Evolutionary conservation across 2,113 vertebrate genomes (phyloP).

Genomic region (Nannospalax galili): DNA sequence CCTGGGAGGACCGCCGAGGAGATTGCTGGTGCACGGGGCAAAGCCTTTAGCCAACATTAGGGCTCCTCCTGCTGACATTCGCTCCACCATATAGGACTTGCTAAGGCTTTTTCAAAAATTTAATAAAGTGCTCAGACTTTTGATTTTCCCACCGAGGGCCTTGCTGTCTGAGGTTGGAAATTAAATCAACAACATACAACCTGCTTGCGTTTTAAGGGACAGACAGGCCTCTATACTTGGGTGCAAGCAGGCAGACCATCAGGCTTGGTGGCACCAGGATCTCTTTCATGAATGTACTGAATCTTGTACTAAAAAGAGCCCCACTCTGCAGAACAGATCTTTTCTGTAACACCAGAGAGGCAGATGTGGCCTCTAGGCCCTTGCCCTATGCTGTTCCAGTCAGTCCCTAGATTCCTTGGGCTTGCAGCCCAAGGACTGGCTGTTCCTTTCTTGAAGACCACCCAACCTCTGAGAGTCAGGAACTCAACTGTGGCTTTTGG

Average conservation of each 20-base stretch:
- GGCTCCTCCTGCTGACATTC: slow-evolving; percentile 81
- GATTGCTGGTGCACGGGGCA: slow-evolving; percentile 72
- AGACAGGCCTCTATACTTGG: slow-evolving; percentile 74
- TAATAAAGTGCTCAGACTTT: slow-evolving; percentile 86
- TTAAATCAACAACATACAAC: slow-evolving; percentile 84
- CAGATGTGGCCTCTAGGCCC: not conserved
- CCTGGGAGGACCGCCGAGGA: slow-evolving; percentile 80
- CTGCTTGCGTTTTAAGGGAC: slow-evolving; percentile 82
- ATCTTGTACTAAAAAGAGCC: slow-evolving; percentile 68
- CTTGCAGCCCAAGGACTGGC: not conserved
- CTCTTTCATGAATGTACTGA: slow-evolving; percentile 80
- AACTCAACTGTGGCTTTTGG: not conserved
- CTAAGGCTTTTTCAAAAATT: slow-evolving; percentile 77
- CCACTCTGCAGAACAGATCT: not conserved
- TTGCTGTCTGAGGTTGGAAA: slow-evolving; percentile 83
- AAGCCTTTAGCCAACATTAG: slow-evolving; percentile 85
- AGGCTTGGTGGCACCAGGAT: slow-evolving; percentile 66
- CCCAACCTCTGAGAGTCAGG: not conserved
- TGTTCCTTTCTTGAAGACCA: slow-evolving; percentile 14
- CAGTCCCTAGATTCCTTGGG: slow-evolving; percentile 14
- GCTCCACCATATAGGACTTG: slow-evolving; percentile 81
- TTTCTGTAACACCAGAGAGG: slow-evolving; percentile 17
- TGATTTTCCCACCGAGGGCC: slow-evolving; percentile 86
- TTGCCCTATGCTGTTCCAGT: not conserved
- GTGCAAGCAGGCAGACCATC: slow-evolving; percentile 71